Percentiles rank a stretch among this genome's conserved stretches.
Evolutionary conservation across 2,888 invertebrate species (phyloP).

Genomic region (Heteromurus nitidus): DNA sequence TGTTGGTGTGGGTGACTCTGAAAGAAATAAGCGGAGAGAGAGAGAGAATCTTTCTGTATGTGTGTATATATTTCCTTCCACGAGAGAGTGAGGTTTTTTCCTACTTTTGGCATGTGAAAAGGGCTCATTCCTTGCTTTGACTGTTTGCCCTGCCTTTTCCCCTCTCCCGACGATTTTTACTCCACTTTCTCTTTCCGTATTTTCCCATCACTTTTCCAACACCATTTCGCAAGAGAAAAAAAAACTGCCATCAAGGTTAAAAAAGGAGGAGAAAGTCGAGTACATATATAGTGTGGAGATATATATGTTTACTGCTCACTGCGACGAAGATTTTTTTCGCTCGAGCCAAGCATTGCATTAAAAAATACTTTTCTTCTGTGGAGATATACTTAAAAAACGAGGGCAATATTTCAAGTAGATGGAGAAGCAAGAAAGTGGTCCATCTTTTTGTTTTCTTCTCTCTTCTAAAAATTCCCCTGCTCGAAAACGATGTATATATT

Average conservation of each 20-base stretch:
- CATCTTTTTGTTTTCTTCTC: not conserved
- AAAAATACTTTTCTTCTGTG: not conserved
- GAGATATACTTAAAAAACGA: not conserved
- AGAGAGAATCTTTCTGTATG: too few relatives aligned
- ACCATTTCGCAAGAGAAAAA: not conserved
- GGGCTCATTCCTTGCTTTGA: not conserved
- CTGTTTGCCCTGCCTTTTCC: constrained; percentile 28
- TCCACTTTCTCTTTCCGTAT: constrained; percentile 1
- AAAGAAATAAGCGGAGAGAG: too few relatives aligned
- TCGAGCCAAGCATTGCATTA: not conserved
- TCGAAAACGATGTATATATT: not conserved
- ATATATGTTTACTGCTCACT: not conserved
- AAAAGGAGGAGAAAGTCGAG: not conserved
- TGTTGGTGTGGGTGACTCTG: too few relatives aligned
- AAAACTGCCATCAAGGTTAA: not conserved
- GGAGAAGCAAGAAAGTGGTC: not conserved
- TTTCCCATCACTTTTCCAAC: constrained; percentile 12
- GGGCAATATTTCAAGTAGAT: constrained; percentile 5
- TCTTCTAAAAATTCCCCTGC: not conserved
- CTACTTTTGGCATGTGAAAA: constrained; percentile 13
- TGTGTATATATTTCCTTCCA: not conserved
- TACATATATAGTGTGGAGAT: not conserved
- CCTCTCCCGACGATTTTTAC: not conserved
- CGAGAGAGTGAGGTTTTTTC: not conserved
- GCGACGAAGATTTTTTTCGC: not conserved